Base-by-base conservation (phyloP, 2,113 vertebrate species). In the Dissostichus mawsoni region DNA sequence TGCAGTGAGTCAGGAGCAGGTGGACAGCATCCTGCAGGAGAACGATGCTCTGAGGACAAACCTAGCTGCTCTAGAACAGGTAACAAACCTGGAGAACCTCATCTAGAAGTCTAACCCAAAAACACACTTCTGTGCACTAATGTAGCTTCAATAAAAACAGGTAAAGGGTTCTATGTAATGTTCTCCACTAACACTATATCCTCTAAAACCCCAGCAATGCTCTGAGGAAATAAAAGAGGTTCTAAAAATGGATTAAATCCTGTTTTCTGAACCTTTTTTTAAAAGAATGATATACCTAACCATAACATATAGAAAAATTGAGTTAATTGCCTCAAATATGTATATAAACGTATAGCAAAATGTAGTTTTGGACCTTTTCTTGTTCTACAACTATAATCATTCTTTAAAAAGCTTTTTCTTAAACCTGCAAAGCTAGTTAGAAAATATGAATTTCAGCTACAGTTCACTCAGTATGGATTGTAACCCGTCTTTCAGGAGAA, bases 41-140 rank as follows among this genome's bases (percentile, higher is more conserved):
- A 98, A 97, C 23, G 96, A 94, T 93, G 97, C 97, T 90, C 95
- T 98, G 93, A 95, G 96, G 94, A 97, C 96, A 82, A 97, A 95
- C 89, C 94, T 97, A 87, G 96, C 97, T 1, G 97, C 97, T 73
- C 93, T 98, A 93, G 97, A 98, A 92, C 97, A 98, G 97, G 97
- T 98, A 93, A 91, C 2, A 11, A 25, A 95, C 78, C 58, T n/a
- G 29, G 29, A 41, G 36, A 76, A 58, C 69, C 8, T 56, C 14
- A 9, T 11, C 1, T 12, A 56, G 44, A 59, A 33, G 13, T 1
- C 36, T 23, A 36, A 5, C 36, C 57, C 57, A 5, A 3, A 13
- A 11, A 6, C 4, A 8, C 11, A 58, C 9, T n/a, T 17, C 44
- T 11, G 5, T 20, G 95, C n/a, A 96, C 94, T 83, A 96, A 94